Evolutionary conservation across 1,140 invertebrate genomes (phyloP).

Genomic region (Hycleus phaleratus): DNA sequence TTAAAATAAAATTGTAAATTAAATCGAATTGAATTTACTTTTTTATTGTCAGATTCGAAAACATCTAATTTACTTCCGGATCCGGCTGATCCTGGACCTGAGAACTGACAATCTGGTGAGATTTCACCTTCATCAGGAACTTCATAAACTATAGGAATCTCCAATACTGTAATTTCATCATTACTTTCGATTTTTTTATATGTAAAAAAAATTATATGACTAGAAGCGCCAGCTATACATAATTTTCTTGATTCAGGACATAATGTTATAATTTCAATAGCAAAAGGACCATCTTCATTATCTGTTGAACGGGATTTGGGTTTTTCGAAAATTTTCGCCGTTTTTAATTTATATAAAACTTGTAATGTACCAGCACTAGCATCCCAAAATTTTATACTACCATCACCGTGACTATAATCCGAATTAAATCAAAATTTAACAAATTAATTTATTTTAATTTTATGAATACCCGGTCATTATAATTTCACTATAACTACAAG

Average conservation of each 20-base stretch:
- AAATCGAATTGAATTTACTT: conserved; percentile 34
- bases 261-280: conserved; percentile 85
- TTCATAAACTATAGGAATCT: conserved; percentile 83
- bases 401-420: conserved; percentile 81
- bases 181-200: conserved; percentile 85
- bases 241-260: conserved; percentile 89
- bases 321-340: conserved; percentile 88
- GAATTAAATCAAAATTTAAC: background rate
- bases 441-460: background rate
- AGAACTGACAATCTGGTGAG: conserved; percentile 71
- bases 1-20: background rate
- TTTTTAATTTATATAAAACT: conserved; percentile 96
- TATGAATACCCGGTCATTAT: conserved; percentile 79
- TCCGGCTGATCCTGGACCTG: conserved; percentile 48
- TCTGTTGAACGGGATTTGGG: conserved; percentile 44
- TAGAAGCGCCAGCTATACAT: conserved; percentile 79
- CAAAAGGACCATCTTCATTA: conserved; percentile 77
- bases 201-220: conserved; percentile 91
- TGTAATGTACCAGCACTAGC: conserved; percentile 87
- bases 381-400: conserved; percentile 96
- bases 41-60: conserved; percentile 50
- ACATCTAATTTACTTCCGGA: conserved; percentile 45
- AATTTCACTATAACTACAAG: conserved; percentile 93
- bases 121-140: conserved; percentile 67
- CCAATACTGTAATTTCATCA: conserved; percentile 79